Evolutionary conservation across 1,140 invertebrate species (phyloP).

Genomic region (Chionoecetes opilio): DNA sequence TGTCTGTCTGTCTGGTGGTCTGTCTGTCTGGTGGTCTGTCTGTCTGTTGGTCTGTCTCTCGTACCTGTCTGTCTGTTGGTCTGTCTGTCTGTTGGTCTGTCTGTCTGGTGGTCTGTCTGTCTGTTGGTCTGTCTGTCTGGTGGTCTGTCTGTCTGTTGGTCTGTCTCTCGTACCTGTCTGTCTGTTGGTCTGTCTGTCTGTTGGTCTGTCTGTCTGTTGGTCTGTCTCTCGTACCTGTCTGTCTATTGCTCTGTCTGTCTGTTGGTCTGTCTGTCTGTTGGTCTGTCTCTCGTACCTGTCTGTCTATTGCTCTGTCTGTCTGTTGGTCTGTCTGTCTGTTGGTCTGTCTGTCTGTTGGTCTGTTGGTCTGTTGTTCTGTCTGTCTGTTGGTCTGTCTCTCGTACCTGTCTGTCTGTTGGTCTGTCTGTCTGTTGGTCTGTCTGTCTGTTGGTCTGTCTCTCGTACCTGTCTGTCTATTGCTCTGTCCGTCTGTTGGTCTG

Average conservation of each 20-base stretch:
- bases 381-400: neutral
- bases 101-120: neutral
- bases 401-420: neutral
- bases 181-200: neutral
- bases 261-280: neutral
- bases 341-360: neutral
- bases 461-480: neutral
- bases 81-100: neutral
- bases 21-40: neutral
- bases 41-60: no score
- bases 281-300: neutral
- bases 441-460: neutral
- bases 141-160: neutral
- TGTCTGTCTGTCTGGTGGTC: slow-evolving; percentile 12
- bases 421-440: neutral
- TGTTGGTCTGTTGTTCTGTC: neutral
- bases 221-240: no score
- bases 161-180: no score
- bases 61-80: neutral
- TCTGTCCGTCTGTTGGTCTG: neutral
- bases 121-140: neutral
- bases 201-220: neutral
- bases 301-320: neutral
- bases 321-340: neutral
- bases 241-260: neutral